Base-by-base conservation (phyloP, 2,797 vertebrate genomes). In the Ctenochaetus hawaiiensis region DNA sequence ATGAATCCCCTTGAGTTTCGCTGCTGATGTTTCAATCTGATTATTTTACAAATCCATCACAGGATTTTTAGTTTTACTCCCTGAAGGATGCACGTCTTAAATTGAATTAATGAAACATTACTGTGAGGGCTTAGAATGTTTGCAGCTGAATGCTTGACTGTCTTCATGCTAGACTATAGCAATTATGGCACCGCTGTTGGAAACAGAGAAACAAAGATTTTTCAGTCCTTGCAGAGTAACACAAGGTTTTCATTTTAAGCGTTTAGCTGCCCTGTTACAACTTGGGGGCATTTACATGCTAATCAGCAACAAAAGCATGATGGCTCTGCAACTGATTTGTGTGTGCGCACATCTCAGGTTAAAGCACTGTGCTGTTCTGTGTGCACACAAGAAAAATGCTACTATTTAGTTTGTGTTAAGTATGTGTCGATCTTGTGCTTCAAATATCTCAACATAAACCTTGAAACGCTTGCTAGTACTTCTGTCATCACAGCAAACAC, bases 291-390 rank as follows among this genome's bases (percentile, higher is more conserved):
- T 89, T 81, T 84, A 75, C 74, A 89, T 77, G 71, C 70, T 85
- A 87, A 91, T 90, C 80, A 90, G 63, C 78, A 89, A 89, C 88
- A 92, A 90, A 91, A 68, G 80, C 69, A 73, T 12, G 61, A 72
- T 61, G 64, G 51, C 53, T 81, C 84, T 88, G 87, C 78, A 80
- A 80, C 57, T 74, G 76, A 87, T 87, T 85, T 90, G 26, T 72
- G 69, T 41, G 16, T 23, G 49, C 61, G 49, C 61, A 76, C 72
- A 76, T 72, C 61, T 49, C 58, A 79, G 60, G 76, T 72, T 69
- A 26, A 78, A 77, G 30, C 22, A 30, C 14, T 34, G 44, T 44
- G 45, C 57, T 14, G 8, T 57, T 61, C 41, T 59, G 13, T 30
- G 22, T 37, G 26, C 16, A 51, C 48, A 51, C 2, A 51, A 65